Evolutionary conservation across 2,797 vertebrate genomes (phyloP), one percentile per base, ranked within the genome.

Genomic region (Halcyon badia): DNA sequence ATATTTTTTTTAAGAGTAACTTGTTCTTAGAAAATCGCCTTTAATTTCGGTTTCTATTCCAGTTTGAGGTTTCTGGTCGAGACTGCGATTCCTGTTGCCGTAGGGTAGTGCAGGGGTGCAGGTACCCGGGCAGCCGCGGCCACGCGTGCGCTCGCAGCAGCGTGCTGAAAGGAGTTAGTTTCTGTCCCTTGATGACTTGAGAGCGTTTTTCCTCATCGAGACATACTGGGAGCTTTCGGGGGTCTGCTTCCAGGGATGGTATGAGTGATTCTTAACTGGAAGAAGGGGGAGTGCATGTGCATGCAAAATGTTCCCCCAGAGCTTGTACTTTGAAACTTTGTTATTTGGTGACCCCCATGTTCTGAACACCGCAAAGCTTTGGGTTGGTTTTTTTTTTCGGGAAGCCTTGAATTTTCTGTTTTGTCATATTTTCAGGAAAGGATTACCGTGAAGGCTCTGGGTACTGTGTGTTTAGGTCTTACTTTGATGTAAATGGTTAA

Each of bases 241-340:
- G 5, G 1, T n/a, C 49, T 33, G 71, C 28, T 93, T n/a, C 60
- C 49, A 48, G 75, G 71, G 68, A 7, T 18, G 49, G 4, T 3
- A 3, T 9, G 72, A 75, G 76, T 69, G 11, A 1, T 30, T 10
- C 46, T 48, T 5, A 30, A 7, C 62, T 70, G 83, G 42, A 35
- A 51, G 58, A 26, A 61, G 41, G 39, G 37, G 52, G 31, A 71
- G 71, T 35, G 76, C 60, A 0, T n/a, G 56, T 33, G 24, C 37
- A 8, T 10, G 30, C 37, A 6, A 73, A 85, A 68, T 46, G 39
- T 48, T 49, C 2, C 49, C 66, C 44, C 22, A 0, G 41, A 71
- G 91, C 78, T 28, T 16, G 30, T 46, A 7, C 69, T 64, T 61
- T 0, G 82, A 91, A 96, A 96, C 88, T 95, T 95, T 10, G 41